Base-by-base conservation (phyloP, 1,140 invertebrate genomes). In the Campoletis sonorensis region DNA sequence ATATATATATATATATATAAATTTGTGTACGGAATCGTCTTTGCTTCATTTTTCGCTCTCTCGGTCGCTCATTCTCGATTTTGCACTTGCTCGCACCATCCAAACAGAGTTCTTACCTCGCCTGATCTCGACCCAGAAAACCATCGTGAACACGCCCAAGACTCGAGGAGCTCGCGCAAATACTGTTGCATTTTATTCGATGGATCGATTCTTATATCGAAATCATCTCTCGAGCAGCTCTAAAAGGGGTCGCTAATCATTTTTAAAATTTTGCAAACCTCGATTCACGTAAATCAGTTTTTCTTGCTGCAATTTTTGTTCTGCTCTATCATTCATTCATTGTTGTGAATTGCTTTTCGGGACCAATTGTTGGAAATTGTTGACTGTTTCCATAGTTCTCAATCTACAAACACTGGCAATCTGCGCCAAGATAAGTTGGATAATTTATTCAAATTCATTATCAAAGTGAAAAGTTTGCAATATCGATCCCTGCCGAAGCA, bases 81-180 rank as follows among this genome's bases (percentile, higher is more conserved):
- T 54, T 37, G 45, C 40, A 54, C 45, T 45, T 37, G 49, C 23
- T 79, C 18, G n/a, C n/a, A 23, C 10, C 26, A 40, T 72, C 45
- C 27, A 79, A 33, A 37, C 40, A 54, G 23, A 8, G 10, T 37
- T 54, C 45, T 26, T 30, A 5, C 45, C 58, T 16, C 67, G 30
- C 40, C 40, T 45, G 26, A 37, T 80, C 37, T 71, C 68, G 79
- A 80, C 79, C 70, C 79, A 80, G 79, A 77, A 84, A 83, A 83
- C 80, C 80, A 81, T 83, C 71, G 71, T 76, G 54, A 83, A 81
- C 82, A 85, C 84, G 82, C 84, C 84, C 84, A 83, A 71, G 26
- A 67, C 13, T 26, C 0, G 71, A 67, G 18, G 67, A 33, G 76
- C 58, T 27, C 40, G 40, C 40, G 81, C 58, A 78, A 54, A 8